These are phyloP conservation scores for Eurois occulta DNA, from an alignment of 2,888 invertebrate species.

Conservation along the genomic window DNA sequence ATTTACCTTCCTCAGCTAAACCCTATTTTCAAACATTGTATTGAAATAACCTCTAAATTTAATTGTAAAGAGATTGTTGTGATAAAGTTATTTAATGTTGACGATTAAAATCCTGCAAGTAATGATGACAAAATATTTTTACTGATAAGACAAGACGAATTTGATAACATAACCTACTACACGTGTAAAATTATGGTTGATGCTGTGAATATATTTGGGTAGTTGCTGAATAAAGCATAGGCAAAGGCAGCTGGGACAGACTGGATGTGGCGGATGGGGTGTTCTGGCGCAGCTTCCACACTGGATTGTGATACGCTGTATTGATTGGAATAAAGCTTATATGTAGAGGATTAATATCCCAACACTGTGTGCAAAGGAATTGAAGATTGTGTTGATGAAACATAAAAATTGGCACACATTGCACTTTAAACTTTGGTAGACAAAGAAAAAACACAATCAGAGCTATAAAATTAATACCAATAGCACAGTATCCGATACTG, in stretches of 20 bases:
- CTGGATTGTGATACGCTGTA: background rate
- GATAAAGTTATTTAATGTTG: constrained; percentile 28
- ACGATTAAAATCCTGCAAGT: constrained; percentile 21
- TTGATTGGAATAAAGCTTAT: background rate
- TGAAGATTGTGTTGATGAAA: background rate
- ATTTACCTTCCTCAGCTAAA: background rate
- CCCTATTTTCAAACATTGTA: background rate
- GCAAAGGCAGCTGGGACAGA: background rate
- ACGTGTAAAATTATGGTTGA: background rate
- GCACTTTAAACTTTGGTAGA: background rate
- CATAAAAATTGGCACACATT: background rate
- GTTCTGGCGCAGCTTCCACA: background rate
- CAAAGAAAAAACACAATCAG: background rate
- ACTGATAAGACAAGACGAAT: constrained; percentile 29
- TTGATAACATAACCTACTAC: constrained; percentile 51
- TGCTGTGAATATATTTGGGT: background rate
- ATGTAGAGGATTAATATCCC: background rate
- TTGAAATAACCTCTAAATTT: background rate
- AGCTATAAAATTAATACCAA: constrained; percentile 8
- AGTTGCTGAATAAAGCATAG: background rate
- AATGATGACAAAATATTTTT: constrained; percentile 28
- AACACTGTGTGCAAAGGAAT: too few species aligned
- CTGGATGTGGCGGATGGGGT: background rate
- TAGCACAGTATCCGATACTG: too few species aligned
- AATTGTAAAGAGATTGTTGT: background rate